Conservation (phyloP, 2,113 vertebrate genomes). For the Cepphus grylle region DNA sequence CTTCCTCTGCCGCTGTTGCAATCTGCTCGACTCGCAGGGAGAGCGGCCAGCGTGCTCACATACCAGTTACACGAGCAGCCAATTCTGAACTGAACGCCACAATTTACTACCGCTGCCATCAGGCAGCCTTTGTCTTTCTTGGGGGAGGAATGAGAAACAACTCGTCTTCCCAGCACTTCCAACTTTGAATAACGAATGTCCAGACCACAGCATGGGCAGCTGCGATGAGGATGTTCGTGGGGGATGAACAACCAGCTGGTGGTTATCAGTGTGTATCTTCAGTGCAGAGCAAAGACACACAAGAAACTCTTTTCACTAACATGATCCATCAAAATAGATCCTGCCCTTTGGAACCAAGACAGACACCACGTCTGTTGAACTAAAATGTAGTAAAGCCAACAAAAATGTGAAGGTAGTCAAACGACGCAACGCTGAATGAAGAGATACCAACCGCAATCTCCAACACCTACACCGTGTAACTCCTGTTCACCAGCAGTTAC, state of each 20-base stretch:
- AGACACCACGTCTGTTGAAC: background rate
- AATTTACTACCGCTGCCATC: background rate
- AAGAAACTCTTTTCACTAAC: background rate
- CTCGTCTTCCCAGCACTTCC: background rate
- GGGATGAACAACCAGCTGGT: background rate
- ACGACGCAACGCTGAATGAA: background rate
- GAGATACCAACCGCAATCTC: background rate
- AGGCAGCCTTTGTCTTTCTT: background rate
- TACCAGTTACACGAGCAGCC: background rate
- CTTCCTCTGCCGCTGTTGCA: background rate
- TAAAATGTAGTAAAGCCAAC: background rate
- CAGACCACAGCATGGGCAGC: background rate
- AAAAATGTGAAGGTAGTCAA: background rate
- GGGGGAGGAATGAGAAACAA: background rate
- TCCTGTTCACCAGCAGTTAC: background rate
- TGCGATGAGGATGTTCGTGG: fast-evolving
- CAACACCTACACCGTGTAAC: fast-evolving
- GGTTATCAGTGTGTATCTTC: background rate
- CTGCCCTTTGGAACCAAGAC: background rate
- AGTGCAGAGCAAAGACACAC: fast-evolving
- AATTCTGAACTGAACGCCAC: background rate
- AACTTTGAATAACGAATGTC: background rate
- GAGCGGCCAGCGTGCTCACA: fast-evolving
- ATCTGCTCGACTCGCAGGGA: background rate
- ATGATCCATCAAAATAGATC: background rate